Conservation (phyloP, 2,113 vertebrate genomes). For the Eclectus roratus region DNA sequence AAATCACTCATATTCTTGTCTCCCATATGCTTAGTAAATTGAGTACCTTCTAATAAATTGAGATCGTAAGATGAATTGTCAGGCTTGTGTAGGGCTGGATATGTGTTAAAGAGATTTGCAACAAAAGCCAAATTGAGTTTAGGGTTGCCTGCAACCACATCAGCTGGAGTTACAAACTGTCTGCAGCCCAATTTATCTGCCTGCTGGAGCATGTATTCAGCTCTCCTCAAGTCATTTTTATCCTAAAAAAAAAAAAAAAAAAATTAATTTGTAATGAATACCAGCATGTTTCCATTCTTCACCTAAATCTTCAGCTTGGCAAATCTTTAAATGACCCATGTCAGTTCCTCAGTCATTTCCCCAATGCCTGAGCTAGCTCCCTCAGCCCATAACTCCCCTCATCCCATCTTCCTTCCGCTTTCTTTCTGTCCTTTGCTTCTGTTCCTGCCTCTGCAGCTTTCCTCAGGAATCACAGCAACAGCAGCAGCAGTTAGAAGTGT, state of each 20-base stretch:
- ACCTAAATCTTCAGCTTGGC: background rate
- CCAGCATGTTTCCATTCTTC: background rate
- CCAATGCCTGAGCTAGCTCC: background rate
- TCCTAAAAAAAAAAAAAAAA: conserved; percentile 75
- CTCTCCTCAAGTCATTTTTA: conserved; percentile 81
- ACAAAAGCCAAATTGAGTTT: conserved; percentile 97
- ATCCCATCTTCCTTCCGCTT: background rate
- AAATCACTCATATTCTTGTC: background rate
- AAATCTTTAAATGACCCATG: background rate
- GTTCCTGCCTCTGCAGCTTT: background rate
- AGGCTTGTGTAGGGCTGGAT: conserved; percentile 80
- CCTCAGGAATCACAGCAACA: background rate
- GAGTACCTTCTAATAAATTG: conserved; percentile 85
- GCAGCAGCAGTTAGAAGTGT: background rate
- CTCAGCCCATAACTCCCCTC: background rate
- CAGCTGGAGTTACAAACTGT: conserved; percentile 92
- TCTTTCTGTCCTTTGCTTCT: background rate
- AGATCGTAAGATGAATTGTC: conserved; percentile 76
- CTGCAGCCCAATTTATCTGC: conserved; percentile 91
- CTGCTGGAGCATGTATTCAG: conserved; percentile 90
- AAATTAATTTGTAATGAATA: background rate
- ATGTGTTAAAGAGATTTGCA: conserved; percentile 94
- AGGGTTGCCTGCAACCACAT: conserved; percentile 92
- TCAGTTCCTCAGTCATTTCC: background rate
- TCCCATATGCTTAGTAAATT: background rate